A percentile compares a stretch with the other conserved stretches of the same genome.
phyloP scores from a whole-genome alignment of 2,113 vertebrate genomes.

The Anas platyrhynchos region DNA sequence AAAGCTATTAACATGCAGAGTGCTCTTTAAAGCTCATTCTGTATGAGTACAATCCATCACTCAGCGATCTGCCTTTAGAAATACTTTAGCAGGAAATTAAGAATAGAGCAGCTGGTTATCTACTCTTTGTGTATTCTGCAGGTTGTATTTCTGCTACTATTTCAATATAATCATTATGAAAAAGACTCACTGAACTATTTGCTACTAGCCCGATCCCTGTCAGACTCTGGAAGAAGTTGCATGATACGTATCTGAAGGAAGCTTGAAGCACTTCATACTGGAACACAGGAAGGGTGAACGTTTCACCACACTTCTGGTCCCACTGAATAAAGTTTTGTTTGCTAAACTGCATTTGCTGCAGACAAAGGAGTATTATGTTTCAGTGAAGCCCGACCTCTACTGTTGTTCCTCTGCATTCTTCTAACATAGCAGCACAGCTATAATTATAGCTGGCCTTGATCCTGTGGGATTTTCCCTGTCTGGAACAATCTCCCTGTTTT shows the following conservation, averaged over 20 bases:
- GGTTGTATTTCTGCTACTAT: neutral
- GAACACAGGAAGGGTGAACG: neutral
- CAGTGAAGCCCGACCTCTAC: neutral
- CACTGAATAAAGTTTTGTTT: neutral
- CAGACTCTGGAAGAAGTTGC: neutral
- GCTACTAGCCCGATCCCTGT: neutral
- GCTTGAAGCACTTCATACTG: neutral
- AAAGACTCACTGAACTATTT: neutral
- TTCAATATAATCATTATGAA: neutral
- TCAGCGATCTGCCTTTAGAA: neutral
- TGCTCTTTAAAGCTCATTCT: neutral
- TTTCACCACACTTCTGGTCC: neutral
- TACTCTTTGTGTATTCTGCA: neutral
- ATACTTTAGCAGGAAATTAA: neutral
- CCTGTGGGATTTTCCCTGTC: neutral
- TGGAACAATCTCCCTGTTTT: slow-evolving; percentile 12
- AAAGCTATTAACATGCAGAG: neutral
- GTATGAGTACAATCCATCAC: neutral
- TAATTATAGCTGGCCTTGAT: neutral
- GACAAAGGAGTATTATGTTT: neutral
- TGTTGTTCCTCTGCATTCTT: slow-evolving; percentile 3
- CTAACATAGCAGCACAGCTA: neutral
- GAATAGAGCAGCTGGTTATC: neutral
- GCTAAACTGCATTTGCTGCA: neutral
- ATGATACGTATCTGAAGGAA: neutral